These are phyloP conservation scores for Epiblema foenella DNA, from an alignment of 2,888 invertebrate genomes.

Conservation along the genomic window DNA sequence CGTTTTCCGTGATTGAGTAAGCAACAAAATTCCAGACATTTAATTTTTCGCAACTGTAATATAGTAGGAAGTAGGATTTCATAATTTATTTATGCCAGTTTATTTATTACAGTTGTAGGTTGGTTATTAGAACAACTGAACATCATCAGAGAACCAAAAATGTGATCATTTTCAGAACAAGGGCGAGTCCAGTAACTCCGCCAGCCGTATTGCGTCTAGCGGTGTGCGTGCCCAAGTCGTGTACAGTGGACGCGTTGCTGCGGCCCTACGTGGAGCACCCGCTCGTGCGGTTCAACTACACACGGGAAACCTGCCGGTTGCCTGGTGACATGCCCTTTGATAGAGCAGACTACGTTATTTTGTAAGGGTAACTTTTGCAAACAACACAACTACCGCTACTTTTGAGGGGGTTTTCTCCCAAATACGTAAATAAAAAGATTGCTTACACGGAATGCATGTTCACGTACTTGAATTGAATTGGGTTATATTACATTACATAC, in stretches of 20 bases:
- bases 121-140: not conserved
- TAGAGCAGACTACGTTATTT: constrained; percentile 52
- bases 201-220: not conserved
- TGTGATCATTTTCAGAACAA: not conserved
- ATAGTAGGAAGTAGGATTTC: no score
- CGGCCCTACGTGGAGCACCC: constrained; percentile 49
- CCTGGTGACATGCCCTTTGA: constrained; percentile 56
- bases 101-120: no score
- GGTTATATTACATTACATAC: no score
- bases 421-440: no score
- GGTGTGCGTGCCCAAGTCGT: constrained; percentile 50
- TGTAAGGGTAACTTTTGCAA: constrained; percentile 44
- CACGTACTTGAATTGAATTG: no score
- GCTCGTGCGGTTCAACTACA: constrained; percentile 48
- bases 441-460: no score
- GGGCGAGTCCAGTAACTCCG: not conserved
- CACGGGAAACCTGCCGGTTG: constrained; percentile 53
- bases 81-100: no score
- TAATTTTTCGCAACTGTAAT: no score
- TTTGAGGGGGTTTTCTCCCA: no score
- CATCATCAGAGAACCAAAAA: not conserved
- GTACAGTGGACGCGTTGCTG: constrained; percentile 52
- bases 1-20: no score
- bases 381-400: no score
- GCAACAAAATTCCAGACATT: no score